phyloP scores from a whole-genome alignment of 2,888 invertebrate species.

The Embidobia sp. region DNA sequence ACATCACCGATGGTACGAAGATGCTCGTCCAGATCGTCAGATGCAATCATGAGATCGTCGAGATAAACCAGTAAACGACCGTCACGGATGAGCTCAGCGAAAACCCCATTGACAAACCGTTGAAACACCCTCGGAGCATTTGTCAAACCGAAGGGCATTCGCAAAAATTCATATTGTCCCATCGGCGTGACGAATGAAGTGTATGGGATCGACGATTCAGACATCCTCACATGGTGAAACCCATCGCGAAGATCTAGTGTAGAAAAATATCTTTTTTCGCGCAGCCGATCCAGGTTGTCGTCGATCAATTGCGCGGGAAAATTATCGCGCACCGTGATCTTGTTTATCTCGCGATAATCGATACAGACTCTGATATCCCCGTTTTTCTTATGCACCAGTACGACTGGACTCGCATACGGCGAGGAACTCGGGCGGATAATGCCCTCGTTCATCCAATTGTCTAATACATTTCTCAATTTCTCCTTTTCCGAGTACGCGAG shows the following conservation, averaged over 20 bases:
- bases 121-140: slow-evolving; percentile 63
- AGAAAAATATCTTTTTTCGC: slow-evolving; percentile 3
- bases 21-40: not conserved
- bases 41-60: slow-evolving; percentile 6
- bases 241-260: slow-evolving; percentile 4
- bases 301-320: slow-evolving; percentile 8
- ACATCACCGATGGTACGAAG: not conserved
- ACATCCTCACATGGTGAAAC: slow-evolving; percentile 11
- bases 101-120: not conserved
- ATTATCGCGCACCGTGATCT: slow-evolving; percentile 2
- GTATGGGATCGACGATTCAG: not conserved
- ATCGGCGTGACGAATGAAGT: slow-evolving; percentile 1
- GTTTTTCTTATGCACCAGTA: slow-evolving; percentile 8
- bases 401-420: slow-evolving; percentile 14
- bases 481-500: slow-evolving; percentile 3
- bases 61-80: not conserved
- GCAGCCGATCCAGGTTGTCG: slow-evolving; percentile 9
- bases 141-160: slow-evolving; percentile 7
- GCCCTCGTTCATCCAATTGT: slow-evolving; percentile 1
- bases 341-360: not conserved
- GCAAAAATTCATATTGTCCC: slow-evolving; percentile 3
- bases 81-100: not conserved
- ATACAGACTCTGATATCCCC: slow-evolving; percentile 11
- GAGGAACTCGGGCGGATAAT: slow-evolving; percentile 11
- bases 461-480: not conserved